These are phyloP conservation scores for Lindbergichthys nudifrons DNA, from an alignment of 2,797 vertebrate genomes.

Conservation along the genomic window DNA sequence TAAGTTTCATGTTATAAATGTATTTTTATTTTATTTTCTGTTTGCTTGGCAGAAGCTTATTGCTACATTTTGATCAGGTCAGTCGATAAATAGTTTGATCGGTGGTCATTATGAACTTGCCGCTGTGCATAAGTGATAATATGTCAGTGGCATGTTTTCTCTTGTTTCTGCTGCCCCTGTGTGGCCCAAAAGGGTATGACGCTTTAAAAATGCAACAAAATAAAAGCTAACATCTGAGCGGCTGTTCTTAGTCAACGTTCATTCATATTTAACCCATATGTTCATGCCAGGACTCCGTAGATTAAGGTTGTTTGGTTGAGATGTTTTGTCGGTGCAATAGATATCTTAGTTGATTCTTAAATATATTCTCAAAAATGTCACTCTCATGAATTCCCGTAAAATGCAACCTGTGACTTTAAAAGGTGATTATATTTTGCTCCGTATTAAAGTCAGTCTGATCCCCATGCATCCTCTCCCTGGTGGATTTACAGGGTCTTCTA, in stretches of 20 bases:
- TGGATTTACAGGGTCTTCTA: conserved; percentile 35
- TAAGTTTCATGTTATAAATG: too few species aligned
- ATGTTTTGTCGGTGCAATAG: background rate
- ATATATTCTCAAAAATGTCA: conserved; percentile 2
- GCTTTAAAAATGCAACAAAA: background rate
- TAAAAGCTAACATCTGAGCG: background rate
- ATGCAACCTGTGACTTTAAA: conserved; percentile 24
- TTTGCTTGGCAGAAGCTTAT: too few species aligned
- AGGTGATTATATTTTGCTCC: conserved; percentile 23
- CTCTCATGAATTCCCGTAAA: conserved; percentile 16
- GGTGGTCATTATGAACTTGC: too few species aligned
- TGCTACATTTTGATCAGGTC: too few species aligned
- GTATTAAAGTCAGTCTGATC: conserved; percentile 39
- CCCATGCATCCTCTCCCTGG: conserved; percentile 47
- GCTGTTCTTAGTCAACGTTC: too few species aligned
- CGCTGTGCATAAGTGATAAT: background rate
- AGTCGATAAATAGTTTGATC: too few species aligned
- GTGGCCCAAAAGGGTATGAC: background rate
- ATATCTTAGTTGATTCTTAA: background rate
- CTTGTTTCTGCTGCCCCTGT: background rate
- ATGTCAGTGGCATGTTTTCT: background rate
- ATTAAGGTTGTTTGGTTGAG: background rate
- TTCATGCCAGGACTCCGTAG: too few species aligned
- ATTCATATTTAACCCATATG: too few species aligned
- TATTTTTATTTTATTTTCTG: too few species aligned